These are phyloP conservation scores for Drosophila truncata DNA, from an alignment of 1,140 invertebrate genomes.

Conservation along the genomic window DNA sequence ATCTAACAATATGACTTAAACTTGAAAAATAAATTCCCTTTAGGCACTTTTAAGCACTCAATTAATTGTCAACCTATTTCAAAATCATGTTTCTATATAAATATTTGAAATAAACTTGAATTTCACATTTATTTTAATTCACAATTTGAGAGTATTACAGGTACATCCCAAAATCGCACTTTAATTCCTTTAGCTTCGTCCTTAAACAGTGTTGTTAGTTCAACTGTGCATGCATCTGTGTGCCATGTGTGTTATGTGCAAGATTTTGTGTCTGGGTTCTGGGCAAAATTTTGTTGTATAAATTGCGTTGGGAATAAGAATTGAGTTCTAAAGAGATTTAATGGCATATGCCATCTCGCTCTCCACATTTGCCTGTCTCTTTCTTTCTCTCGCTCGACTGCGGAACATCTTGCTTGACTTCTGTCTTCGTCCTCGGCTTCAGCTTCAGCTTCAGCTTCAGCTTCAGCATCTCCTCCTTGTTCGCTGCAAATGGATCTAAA, in stretches of 20 bases:
- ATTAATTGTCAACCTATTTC: too few relatives aligned
- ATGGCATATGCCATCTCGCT: conserved; percentile 66
- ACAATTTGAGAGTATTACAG: conserved; percentile 13
- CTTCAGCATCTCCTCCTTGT: conserved; percentile 2
- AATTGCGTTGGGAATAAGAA: conserved; percentile 84
- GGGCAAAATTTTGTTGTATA: conserved; percentile 79
- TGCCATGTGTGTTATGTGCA: conserved; percentile 20
- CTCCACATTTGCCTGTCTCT: conserved; percentile 11
- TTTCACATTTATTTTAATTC: too few relatives aligned
- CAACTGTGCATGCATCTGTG: conserved; percentile 10
- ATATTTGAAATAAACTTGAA: background rate
- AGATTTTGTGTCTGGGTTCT: conserved; percentile 46
- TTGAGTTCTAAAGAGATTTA: conserved; percentile 85
- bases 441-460: background rate
- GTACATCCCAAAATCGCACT: conserved; percentile 6
- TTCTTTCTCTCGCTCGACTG: conserved; percentile 3
- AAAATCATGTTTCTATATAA: background rate
- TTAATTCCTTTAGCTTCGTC: conserved; percentile 3
- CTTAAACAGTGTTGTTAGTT: conserved; percentile 13
- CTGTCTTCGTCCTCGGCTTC: background rate
- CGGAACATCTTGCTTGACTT: conserved; percentile 46
- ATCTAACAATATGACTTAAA: background rate
- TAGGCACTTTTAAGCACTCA: background rate
- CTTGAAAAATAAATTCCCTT: background rate
- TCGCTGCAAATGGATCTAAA: conserved; percentile 45